Evolutionary conservation across 1,140 invertebrate species (phyloP).

Genomic region (Araneus ventricosus): DNA sequence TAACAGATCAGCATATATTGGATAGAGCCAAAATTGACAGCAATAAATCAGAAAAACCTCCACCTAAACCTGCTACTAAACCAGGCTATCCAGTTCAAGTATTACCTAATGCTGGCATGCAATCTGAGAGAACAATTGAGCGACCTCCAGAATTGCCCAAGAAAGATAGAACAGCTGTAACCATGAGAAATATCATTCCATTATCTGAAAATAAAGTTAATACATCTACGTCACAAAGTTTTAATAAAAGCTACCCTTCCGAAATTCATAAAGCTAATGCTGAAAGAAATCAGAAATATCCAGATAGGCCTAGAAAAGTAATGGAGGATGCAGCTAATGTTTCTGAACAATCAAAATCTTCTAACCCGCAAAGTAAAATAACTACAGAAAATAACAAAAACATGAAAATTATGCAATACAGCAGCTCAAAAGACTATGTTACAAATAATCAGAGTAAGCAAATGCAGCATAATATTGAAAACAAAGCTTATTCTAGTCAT

Average conservation of each 20-base stretch:
- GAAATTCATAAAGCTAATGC: not conserved
- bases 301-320: not conserved
- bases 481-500: conserved; percentile 18
- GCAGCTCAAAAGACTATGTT: not conserved
- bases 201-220: not conserved
- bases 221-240: not conserved
- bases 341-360: not conserved
- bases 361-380: conserved; percentile 40
- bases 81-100: conserved; percentile 64
- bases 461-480: not conserved
- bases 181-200: conserved; percentile 52
- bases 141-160: conserved; percentile 57
- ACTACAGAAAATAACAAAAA: conserved; percentile 58
- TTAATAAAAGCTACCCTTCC: not conserved
- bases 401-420: conserved; percentile 15
- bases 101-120: not conserved
- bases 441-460: not conserved
- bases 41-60: not conserved
- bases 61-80: not conserved
- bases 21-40: not conserved
- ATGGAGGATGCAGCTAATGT: not conserved
- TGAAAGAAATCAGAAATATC: not conserved
- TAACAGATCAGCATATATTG: not conserved
- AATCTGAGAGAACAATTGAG: not conserved
- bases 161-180: conserved; percentile 48